phyloP scores from a whole-genome alignment of 2,888 invertebrate species.

The Belgica antarctica region DNA sequence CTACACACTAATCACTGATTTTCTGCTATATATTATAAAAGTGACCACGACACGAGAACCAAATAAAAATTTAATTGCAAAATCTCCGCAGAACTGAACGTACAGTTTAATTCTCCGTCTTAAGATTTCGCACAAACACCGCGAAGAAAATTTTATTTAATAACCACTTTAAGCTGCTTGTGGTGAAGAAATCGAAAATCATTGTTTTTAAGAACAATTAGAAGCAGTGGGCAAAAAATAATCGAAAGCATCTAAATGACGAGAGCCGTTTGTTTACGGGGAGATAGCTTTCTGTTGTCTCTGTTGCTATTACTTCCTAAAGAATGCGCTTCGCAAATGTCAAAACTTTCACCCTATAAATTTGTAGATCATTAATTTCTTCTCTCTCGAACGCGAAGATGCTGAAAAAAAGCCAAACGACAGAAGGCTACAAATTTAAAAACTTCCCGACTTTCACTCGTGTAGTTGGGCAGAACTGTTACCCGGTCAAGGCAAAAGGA shows the following conservation, averaged over 20 bases:
- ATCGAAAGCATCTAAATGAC: too few relatives aligned
- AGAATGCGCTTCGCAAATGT: neutral
- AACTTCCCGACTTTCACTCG: conserved; percentile 28
- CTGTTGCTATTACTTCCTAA: too few relatives aligned
- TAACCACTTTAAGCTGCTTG: too few relatives aligned
- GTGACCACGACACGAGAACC: conserved; percentile 7
- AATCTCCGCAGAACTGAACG: neutral
- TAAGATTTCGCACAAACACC: neutral
- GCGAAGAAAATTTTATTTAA: neutral
- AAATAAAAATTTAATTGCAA: conserved; percentile 5
- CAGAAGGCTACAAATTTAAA: neutral
- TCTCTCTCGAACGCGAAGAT: neutral
- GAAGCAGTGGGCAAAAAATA: too few relatives aligned
- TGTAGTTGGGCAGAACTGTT: neutral
- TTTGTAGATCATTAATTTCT: neutral
- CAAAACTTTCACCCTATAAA: conserved; percentile 11
- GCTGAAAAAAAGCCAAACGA: neutral
- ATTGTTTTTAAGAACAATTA: too few relatives aligned
- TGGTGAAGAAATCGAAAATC: neutral
- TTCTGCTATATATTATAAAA: neutral
- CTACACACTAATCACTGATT: conserved; percentile 1
- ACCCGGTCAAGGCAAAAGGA: too few relatives aligned
- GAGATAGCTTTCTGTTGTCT: too few relatives aligned
- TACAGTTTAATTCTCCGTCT: neutral
- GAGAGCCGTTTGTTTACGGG: too few relatives aligned